phyloP scores from a whole-genome alignment of 2,888 invertebrate genomes.

The Zele albiditarsus region DNA sequence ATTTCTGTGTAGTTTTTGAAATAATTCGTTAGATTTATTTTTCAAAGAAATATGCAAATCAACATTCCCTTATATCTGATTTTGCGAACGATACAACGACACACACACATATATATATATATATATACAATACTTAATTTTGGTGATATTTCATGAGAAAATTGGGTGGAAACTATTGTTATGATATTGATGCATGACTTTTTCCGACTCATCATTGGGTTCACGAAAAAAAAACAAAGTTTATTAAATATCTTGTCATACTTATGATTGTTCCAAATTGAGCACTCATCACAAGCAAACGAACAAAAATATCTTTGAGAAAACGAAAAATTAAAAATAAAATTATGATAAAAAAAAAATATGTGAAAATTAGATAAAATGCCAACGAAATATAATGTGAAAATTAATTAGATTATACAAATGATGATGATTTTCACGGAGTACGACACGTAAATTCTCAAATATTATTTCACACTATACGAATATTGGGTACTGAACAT shows the following conservation, averaged over 20 bases:
- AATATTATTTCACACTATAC: neutral
- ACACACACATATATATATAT: conserved; percentile 8
- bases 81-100: conserved; percentile 52
- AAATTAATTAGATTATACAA: neutral
- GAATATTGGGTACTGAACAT: neutral
- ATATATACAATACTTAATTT: conserved; percentile 31
- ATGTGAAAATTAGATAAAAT: conserved; percentile 1
- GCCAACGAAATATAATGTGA: neutral
- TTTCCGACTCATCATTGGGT: conserved; percentile 11
- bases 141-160: conserved; percentile 16
- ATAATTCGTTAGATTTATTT: neutral
- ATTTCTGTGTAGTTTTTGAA: neutral
- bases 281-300: neutral
- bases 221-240: neutral
- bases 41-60: conserved; percentile 10
- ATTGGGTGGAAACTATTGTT: neutral
- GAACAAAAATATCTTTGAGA: neutral
- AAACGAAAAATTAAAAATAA: neutral
- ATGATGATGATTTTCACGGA: neutral
- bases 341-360: neutral
- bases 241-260: neutral
- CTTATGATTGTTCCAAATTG: neutral
- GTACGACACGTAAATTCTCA: neutral
- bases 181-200: conserved; percentile 7
- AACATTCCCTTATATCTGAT: conserved; percentile 39